Percentiles rank a stretch among this genome's conserved stretches.
Conservation (phyloP, 2,888 invertebrate species). For the Drosophila falleni region DNA sequence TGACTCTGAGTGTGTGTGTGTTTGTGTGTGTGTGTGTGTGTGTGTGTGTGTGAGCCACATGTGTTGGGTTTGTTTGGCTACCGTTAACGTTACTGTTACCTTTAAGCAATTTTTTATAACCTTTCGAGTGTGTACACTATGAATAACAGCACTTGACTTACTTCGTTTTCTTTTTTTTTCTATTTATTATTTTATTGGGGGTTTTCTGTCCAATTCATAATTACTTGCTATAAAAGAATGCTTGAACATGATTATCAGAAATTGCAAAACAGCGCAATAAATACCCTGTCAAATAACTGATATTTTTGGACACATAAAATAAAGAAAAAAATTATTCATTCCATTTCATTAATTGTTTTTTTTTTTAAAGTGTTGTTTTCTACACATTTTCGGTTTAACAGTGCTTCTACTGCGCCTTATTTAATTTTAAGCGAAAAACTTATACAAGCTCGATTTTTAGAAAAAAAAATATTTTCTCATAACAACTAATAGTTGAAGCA, state of each 20-base stretch:
- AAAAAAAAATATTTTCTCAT: no score
- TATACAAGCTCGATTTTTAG: no score
- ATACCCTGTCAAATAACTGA: background rate
- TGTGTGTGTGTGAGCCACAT: constrained; percentile 39
- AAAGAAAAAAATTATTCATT: no score
- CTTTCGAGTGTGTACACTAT: constrained; percentile 53
- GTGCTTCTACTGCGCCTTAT: no score
- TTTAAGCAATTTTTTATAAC: constrained; percentile 68
- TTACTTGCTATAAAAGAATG: constrained; percentile 54
- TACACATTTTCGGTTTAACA: no score
- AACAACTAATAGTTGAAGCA: no score
- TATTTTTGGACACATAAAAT: background rate
- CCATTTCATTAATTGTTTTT: no score
- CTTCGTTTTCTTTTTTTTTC: constrained; percentile 47
- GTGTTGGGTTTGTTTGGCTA: constrained; percentile 58
- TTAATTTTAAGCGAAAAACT: no score
- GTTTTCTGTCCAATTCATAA: constrained; percentile 66
- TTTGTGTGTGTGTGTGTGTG: constrained; percentile 1
- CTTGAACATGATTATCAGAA: constrained; percentile 18
- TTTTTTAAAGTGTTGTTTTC: no score
- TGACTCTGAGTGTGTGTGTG: constrained; percentile 50
- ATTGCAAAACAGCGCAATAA: background rate
- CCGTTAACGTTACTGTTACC: constrained; percentile 72
- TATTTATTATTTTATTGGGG: constrained; percentile 19
- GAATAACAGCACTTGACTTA: constrained; percentile 78